Evolutionary conservation across 2,888 invertebrate genomes (phyloP).

Genomic region (Nemoura dubitans): DNA sequence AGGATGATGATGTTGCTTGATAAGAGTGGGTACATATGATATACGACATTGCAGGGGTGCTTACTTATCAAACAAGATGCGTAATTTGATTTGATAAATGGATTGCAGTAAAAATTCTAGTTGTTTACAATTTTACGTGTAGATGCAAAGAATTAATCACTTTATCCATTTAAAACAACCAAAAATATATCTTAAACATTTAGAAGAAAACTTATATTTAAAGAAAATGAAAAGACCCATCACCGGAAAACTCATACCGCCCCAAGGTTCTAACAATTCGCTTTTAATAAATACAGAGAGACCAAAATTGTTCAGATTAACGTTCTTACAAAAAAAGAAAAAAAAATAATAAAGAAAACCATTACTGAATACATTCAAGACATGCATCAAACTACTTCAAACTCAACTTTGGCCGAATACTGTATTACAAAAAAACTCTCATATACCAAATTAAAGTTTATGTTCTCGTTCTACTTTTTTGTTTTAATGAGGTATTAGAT

Average conservation of each 20-base stretch:
- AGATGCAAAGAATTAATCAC: neutral
- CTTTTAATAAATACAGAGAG: neutral
- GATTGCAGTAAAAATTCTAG: too few species aligned
- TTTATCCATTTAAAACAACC: neutral
- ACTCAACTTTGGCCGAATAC: neutral
- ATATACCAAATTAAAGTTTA: neutral
- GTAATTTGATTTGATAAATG: too few species aligned
- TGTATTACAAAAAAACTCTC: neutral
- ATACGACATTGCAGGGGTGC: neutral
- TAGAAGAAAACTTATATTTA: slow-evolving; percentile 21
- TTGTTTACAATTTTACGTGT: too few species aligned
- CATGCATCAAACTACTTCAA: neutral
- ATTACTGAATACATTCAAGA: neutral
- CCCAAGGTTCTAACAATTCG: slow-evolving; percentile 39
- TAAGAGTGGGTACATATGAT: neutral
- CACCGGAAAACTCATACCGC: slow-evolving; percentile 13
- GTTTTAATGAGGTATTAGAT: neutral
- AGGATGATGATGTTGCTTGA: neutral
- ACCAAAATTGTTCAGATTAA: slow-evolving; percentile 18
- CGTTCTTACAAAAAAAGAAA: slow-evolving; percentile 25
- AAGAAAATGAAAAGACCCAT: slow-evolving; percentile 41
- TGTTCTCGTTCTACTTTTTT: neutral
- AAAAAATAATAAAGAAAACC: slow-evolving; percentile 2
- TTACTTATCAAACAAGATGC: too few species aligned
- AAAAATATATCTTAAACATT: neutral